phyloP scores from a whole-genome alignment of 2,113 vertebrate genomes.

The Cairina moschata region DNA sequence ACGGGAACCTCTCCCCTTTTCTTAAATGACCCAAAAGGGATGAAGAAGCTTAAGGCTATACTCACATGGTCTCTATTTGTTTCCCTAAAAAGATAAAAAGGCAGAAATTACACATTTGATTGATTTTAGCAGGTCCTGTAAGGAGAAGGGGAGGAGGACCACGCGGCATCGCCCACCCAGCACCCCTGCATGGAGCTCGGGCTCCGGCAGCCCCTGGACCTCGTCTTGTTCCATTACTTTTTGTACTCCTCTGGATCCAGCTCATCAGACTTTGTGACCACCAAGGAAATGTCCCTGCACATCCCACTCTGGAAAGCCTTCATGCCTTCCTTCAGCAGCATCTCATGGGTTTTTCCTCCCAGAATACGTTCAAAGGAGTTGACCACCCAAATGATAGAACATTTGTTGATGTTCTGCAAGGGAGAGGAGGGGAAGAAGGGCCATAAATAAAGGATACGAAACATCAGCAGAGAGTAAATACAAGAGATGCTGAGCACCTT shows the following conservation, averaged over 20 bases:
- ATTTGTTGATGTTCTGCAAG: background rate
- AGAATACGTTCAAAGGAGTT: background rate
- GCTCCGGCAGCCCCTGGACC: background rate
- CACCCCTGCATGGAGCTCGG: background rate
- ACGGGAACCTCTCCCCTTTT: background rate
- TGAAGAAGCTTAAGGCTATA: background rate
- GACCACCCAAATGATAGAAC: constrained; percentile 2
- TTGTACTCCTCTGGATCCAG: background rate
- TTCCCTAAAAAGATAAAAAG: background rate
- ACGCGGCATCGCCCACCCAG: background rate
- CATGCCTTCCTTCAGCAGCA: background rate
- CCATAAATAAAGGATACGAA: background rate
- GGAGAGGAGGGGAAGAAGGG: background rate
- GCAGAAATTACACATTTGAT: background rate
- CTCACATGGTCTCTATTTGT: background rate
- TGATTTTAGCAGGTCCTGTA: background rate
- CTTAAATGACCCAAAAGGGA: background rate
- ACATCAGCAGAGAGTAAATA: background rate
- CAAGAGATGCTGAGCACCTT: background rate
- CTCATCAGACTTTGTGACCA: background rate
- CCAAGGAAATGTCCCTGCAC: background rate
- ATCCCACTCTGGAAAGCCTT: background rate
- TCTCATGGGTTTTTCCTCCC: background rate
- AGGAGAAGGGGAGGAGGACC: background rate
- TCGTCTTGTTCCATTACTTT: background rate